Conservation (phyloP, 2,888 invertebrate genomes). For the Stenoptilia bipunctidactyla region DNA sequence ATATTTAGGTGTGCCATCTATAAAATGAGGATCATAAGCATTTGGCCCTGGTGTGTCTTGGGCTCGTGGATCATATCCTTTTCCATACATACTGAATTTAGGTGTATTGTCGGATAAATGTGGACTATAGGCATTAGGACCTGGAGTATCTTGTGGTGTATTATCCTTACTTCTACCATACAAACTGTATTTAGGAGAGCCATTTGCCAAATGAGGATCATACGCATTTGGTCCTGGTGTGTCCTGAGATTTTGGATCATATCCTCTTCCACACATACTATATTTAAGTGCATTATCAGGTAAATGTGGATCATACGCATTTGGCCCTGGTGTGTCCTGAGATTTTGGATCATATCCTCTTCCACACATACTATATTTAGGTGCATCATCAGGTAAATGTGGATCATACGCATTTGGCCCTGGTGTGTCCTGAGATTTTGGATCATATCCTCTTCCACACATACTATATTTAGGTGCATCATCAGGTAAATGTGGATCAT, state of each 20-base stretch:
- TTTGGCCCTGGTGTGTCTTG: constrained; percentile 72
- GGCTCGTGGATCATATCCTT: constrained; percentile 51
- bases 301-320: constrained; percentile 69
- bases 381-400: constrained; percentile 64
- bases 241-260: constrained; percentile 56
- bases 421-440: constrained; percentile 67
- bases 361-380: constrained; percentile 75
- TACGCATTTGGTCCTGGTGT: constrained; percentile 72
- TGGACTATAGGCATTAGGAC: constrained; percentile 55
- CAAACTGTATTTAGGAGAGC: constrained; percentile 74
- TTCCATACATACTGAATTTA: constrained; percentile 75
- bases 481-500: constrained; percentile 53
- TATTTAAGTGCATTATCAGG: constrained; percentile 66
- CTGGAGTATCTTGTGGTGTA: constrained; percentile 49
- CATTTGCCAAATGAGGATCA: constrained; percentile 62
- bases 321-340: constrained; percentile 74
- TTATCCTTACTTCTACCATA: constrained; percentile 66
- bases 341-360: constrained; percentile 66
- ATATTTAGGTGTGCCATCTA: constrained; percentile 72
- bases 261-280: constrained; percentile 69
- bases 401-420: constrained; percentile 64
- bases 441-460: constrained; percentile 68
- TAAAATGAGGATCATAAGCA: constrained; percentile 59
- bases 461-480: constrained; percentile 74
- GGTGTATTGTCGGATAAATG: constrained; percentile 69